Conservation (phyloP, 2,888 invertebrate species). For the Pelosia muscerda region DNA sequence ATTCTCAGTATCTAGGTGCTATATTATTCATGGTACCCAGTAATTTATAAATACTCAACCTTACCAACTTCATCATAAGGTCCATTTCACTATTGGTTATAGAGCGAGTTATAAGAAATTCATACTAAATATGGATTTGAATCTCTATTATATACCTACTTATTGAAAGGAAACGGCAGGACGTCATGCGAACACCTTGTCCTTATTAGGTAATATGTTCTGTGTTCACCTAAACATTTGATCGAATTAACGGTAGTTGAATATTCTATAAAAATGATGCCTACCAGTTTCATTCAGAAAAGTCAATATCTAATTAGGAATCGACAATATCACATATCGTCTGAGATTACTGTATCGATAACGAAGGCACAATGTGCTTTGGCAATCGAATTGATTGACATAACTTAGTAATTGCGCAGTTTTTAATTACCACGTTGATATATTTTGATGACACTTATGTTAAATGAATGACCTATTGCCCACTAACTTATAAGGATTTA, state of each 20-base stretch:
- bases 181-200: constrained; percentile 40
- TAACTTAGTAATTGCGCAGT: too few species aligned
- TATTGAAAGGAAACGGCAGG: constrained; percentile 35
- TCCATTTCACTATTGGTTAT: constrained; percentile 2
- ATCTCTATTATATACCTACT: constrained; percentile 43
- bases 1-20: constrained; percentile 10
- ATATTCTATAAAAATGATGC: too few species aligned
- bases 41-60: constrained; percentile 19
- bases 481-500: too few species aligned
- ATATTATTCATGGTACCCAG: constrained; percentile 7
- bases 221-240: constrained; percentile 26
- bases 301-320: too few species aligned
- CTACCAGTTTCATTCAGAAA: too few species aligned
- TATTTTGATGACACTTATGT: too few species aligned
- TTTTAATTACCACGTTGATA: too few species aligned
- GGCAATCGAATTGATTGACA: too few species aligned
- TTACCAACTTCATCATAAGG: constrained; percentile 24
- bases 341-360: too few species aligned
- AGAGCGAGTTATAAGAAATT: constrained; percentile 27
- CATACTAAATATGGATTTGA: constrained; percentile 46
- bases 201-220: constrained; percentile 42
- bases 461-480: too few species aligned
- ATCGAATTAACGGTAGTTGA: constrained; percentile 27
- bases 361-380: too few species aligned
- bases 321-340: too few species aligned